phyloP scores from a whole-genome alignment of 2,888 invertebrate genomes.

The Strigamia maritima region DNA sequence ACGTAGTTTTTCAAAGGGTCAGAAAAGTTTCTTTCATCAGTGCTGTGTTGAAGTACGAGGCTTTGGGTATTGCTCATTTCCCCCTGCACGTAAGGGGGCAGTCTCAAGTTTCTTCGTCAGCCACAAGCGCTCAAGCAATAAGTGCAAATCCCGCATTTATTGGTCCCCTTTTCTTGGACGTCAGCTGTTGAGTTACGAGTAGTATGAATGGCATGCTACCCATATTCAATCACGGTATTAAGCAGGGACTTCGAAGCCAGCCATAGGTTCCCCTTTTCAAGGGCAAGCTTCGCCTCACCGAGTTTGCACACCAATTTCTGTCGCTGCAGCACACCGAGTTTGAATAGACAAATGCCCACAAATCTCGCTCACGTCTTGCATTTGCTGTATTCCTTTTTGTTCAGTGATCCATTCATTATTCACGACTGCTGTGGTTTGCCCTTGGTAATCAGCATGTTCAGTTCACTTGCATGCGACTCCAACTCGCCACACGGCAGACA shows the following conservation, averaged over 20 bases:
- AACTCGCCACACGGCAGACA: neutral
- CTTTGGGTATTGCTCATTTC: neutral
- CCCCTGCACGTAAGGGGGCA: constrained; percentile 1
- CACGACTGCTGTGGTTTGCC: constrained; percentile 22
- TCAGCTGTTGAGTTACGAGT: constrained; percentile 32
- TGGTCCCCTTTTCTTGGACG: constrained; percentile 23
- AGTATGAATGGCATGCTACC: constrained; percentile 19
- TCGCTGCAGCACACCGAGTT: constrained; percentile 9
- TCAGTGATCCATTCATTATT: constrained; percentile 20
- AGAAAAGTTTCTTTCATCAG: constrained; percentile 29
- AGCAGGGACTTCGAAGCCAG: neutral
- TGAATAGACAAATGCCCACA: neutral
- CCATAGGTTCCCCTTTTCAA: constrained; percentile 18
- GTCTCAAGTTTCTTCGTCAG: constrained; percentile 28
- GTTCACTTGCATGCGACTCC: no score
- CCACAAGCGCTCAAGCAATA: constrained; percentile 22
- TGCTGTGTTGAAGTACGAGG: neutral
- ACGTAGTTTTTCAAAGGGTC: neutral
- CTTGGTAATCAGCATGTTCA: neutral
- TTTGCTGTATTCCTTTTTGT: constrained; percentile 22
- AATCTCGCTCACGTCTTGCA: constrained; percentile 12
- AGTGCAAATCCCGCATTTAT: constrained; percentile 32
- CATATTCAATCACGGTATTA: constrained; percentile 29
- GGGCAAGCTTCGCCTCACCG: constrained; percentile 31
- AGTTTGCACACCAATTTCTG: constrained; percentile 26